These are phyloP conservation scores for Phengaris arion DNA, from an alignment of 2,888 invertebrate genomes.

Conservation along the genomic window DNA sequence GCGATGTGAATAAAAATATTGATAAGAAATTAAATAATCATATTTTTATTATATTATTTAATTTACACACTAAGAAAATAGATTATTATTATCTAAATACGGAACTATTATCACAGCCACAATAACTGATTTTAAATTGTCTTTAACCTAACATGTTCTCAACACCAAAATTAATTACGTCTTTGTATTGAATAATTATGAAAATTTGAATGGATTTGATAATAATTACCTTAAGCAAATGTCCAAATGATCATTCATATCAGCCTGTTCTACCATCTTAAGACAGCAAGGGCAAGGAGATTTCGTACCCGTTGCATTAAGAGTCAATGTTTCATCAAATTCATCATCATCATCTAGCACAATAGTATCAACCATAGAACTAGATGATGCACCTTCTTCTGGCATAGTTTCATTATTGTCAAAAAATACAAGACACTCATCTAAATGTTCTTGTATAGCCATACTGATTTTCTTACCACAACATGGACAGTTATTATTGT, in stretches of 20 bases:
- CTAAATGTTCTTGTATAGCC: constrained; percentile 68
- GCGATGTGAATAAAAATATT: constrained; percentile 36
- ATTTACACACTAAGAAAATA: not conserved
- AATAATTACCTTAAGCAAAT: constrained; percentile 49
- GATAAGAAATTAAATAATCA: not conserved
- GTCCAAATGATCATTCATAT: constrained; percentile 82
- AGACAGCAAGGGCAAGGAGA: constrained; percentile 82
- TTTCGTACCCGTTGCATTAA: constrained; percentile 70
- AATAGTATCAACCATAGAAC: constrained; percentile 48
- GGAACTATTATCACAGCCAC: too few species aligned
- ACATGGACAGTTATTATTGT: constrained; percentile 61
- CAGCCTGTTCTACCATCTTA: constrained; percentile 65
- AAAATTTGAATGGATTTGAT: too few species aligned
- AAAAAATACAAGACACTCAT: constrained; percentile 70
- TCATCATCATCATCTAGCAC: constrained; percentile 57
- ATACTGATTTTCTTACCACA: constrained; percentile 58
- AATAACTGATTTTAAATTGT: too few species aligned
- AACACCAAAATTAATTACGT: too few species aligned
- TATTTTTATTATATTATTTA: constrained; percentile 11
- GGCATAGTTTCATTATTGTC: constrained; percentile 69
- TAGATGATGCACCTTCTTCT: constrained; percentile 51
- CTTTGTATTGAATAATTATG: too few species aligned
- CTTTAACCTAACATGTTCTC: too few species aligned
- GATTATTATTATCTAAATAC: too few species aligned
- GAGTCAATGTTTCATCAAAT: constrained; percentile 57